Evolutionary conservation across 2,797 vertebrate genomes (phyloP), one percentile per base, ranked within the genome.

Genomic region (Sebastes taczanowskii): DNA sequence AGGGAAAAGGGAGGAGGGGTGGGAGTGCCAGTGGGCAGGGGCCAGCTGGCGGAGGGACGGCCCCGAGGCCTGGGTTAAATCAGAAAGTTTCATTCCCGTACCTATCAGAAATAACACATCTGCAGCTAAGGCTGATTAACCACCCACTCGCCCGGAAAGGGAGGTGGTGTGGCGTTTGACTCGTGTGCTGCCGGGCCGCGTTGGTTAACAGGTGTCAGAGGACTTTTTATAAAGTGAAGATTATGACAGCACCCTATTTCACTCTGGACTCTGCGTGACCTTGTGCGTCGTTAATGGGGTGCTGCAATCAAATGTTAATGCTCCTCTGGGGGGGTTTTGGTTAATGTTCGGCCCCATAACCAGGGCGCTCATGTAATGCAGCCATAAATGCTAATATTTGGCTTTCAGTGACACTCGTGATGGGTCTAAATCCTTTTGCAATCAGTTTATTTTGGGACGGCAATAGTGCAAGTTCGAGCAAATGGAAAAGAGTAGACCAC

Each of bases 141-240:
- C 77, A 49, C 34, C 77, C 74, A 63, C 67, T 82, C 23, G 7
- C 23, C 71, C 42, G 10, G 69, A 83, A 60, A 74, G 6, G 53
- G 27, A 68, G 42, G 52, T 27, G 49, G 11, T 13, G 53, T 11
- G 30, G 23, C 35, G 74, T 83, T 30, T 25, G 66, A 63, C 53
- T 83, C 30, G 4, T 38, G 65, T 27, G 55, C 23, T 38, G 55
- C 35, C 32, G 58, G 22, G 4, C 34, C 0, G 3, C 8, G 34
- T 42, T 77, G 78, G 82, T 87, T 76, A 85, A 56, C 82, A 90
- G 81, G 86, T 88, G 85, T 85, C 80, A 46, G 73, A 81, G 62
- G 78, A 74, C 56, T 58, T 78, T 68, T 70, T 83, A 59, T 72
- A 75, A 76, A 83, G 64, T 23, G 42, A 46, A 81, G 42, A 80